These are phyloP conservation scores for Manis crassicaudata DNA, from an alignment of 2,797 vertebrate genomes.

Conservation along the genomic window DNA sequence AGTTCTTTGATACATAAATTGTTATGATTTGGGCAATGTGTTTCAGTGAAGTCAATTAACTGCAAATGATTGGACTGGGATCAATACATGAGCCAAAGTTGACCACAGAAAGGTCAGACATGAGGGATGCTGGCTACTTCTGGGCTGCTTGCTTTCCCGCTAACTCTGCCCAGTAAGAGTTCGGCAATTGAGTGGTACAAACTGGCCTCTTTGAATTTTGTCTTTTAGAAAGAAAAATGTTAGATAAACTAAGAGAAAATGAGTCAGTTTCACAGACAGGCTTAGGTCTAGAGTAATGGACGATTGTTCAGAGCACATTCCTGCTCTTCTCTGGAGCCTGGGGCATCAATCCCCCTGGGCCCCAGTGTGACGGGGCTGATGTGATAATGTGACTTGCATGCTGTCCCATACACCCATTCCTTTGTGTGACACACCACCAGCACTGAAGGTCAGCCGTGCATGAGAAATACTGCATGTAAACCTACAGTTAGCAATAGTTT, in stretches of 20 bases:
- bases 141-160: neutral
- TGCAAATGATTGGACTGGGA: neutral
- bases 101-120: neutral
- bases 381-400: neutral
- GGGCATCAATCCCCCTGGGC: neutral
- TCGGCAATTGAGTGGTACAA: neutral
- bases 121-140: neutral
- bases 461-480: neutral
- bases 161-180: neutral
- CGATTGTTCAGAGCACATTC: neutral
- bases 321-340: neutral
- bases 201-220: neutral
- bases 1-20: neutral
- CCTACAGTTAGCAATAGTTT: neutral
- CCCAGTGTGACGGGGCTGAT: neutral
- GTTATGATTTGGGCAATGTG: neutral
- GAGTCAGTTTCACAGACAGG: neutral
- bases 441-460: neutral
- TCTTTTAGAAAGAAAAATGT: neutral
- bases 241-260: constrained; percentile 6
- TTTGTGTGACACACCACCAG: neutral
- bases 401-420: accelerated
- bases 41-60: constrained; percentile 7
- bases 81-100: neutral
- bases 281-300: neutral